Conservation (phyloP, 64 coral and sea anemone species). For the Actinia tenebrosa region DNA sequence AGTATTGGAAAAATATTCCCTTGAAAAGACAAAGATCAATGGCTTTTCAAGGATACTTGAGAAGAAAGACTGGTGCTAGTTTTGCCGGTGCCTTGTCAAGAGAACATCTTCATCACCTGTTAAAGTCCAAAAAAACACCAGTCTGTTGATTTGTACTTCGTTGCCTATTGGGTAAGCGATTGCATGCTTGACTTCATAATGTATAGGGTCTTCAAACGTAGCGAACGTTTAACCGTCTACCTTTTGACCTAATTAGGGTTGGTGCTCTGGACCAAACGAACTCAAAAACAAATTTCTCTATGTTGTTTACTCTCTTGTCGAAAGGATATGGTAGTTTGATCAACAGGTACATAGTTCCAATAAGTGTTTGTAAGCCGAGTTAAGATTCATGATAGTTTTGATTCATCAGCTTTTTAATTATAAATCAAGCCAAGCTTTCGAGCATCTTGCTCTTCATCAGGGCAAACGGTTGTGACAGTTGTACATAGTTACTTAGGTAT, state of each 20-base stretch:
- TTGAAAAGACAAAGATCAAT: conserved; percentile 10
- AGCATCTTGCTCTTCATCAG: too few relatives aligned
- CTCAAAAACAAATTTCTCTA: too few relatives aligned
- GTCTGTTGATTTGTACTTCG: background rate
- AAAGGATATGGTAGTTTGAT: too few relatives aligned
- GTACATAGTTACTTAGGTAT: too few relatives aligned
- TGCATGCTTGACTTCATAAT: background rate
- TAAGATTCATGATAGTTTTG: too few relatives aligned
- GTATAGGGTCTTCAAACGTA: background rate
- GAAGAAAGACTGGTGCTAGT: conserved; percentile 6
- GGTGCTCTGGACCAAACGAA: background rate
- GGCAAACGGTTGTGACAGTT: too few relatives aligned
- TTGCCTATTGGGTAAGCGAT: background rate
- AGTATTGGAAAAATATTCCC: background rate
- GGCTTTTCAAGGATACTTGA: background rate
- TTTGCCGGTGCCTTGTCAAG: background rate
- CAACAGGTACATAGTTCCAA: too few relatives aligned
- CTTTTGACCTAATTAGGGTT: background rate
- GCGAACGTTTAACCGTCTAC: background rate
- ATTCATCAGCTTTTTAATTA: too few relatives aligned
- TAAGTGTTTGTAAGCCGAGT: too few relatives aligned
- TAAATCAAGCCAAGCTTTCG: too few relatives aligned
- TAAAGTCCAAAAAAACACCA: background rate
- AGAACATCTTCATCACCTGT: background rate
- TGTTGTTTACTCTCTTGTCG: too few relatives aligned